Evolutionary conservation across 2,888 invertebrate species (phyloP).

Genomic region (Conomelus anceps): DNA sequence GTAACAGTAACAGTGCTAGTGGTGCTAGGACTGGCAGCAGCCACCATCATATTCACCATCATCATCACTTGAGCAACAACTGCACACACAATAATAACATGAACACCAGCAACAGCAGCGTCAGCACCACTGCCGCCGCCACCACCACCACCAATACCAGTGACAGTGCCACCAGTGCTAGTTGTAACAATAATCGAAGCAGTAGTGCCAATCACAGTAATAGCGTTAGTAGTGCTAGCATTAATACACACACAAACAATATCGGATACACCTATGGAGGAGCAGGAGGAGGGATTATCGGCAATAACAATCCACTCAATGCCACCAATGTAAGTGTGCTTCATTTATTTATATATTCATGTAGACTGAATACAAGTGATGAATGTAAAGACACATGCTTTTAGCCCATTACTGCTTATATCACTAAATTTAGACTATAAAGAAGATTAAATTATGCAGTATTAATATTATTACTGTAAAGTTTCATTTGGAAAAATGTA

Average conservation of each 20-base stretch:
- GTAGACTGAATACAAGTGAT: too few species aligned
- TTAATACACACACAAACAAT: background rate
- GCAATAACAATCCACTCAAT: background rate
- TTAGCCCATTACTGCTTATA: too few species aligned
- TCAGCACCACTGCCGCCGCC: background rate
- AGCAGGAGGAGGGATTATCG: background rate
- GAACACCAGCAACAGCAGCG: background rate
- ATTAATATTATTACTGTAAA: too few species aligned
- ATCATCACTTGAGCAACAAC: background rate
- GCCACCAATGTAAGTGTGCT: background rate
- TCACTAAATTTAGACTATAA: too few species aligned
- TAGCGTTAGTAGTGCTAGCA: too few species aligned
- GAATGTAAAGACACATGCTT: too few species aligned
- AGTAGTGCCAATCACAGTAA: background rate
- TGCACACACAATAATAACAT: background rate
- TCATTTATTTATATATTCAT: too few species aligned
- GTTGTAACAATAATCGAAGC: background rate
- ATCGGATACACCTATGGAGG: background rate
- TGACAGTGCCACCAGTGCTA: too few species aligned
- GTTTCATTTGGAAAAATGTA: too few species aligned
- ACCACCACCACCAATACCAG: background rate
- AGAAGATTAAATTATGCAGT: too few species aligned
- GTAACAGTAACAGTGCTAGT: background rate
- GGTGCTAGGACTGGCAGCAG: background rate
- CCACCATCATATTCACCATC: too few species aligned